phyloP scores from a whole-genome alignment of 2,888 invertebrate genomes.

The Parnassius smintheus region DNA sequence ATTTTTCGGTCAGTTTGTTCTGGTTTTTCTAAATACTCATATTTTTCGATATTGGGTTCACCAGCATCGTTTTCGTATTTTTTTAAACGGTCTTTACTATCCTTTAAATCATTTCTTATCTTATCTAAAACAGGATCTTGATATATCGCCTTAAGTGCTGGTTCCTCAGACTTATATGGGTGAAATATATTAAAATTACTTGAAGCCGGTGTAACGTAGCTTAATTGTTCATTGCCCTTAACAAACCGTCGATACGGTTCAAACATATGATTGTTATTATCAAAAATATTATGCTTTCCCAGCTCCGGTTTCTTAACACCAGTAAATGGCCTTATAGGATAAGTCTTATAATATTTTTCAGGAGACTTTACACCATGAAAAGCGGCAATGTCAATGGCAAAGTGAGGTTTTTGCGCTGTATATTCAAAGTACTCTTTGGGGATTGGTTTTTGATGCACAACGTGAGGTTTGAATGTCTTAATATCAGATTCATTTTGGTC shows the following conservation, averaged over 20 bases:
- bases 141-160: slow-evolving; percentile 58
- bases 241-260: slow-evolving; percentile 55
- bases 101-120: slow-evolving; percentile 57
- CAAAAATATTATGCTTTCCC: slow-evolving; percentile 58
- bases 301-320: slow-evolving; percentile 50
- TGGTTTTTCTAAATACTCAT: slow-evolving; percentile 64
- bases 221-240: slow-evolving; percentile 41
- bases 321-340: slow-evolving; percentile 58
- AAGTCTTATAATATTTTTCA: slow-evolving; percentile 56
- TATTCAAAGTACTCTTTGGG: slow-evolving; percentile 67
- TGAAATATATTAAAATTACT: slow-evolving; percentile 67
- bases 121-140: slow-evolving; percentile 62
- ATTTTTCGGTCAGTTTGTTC: slow-evolving; percentile 60
- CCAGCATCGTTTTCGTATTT: slow-evolving; percentile 62
- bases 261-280: slow-evolving; percentile 44
- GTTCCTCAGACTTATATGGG: slow-evolving; percentile 68
- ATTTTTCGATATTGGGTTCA: slow-evolving; percentile 52
- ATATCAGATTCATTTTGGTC: slow-evolving; percentile 34
- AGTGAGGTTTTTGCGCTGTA: slow-evolving; percentile 66
- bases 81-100: slow-evolving; percentile 55
- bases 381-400: slow-evolving; percentile 62
- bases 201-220: slow-evolving; percentile 47
- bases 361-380: slow-evolving; percentile 66
- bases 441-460: slow-evolving; percentile 36
- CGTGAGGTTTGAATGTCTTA: slow-evolving; percentile 31